These are phyloP conservation scores for Anorthoa munda DNA, from an alignment of 2,888 invertebrate species.

Conservation along the genomic window DNA sequence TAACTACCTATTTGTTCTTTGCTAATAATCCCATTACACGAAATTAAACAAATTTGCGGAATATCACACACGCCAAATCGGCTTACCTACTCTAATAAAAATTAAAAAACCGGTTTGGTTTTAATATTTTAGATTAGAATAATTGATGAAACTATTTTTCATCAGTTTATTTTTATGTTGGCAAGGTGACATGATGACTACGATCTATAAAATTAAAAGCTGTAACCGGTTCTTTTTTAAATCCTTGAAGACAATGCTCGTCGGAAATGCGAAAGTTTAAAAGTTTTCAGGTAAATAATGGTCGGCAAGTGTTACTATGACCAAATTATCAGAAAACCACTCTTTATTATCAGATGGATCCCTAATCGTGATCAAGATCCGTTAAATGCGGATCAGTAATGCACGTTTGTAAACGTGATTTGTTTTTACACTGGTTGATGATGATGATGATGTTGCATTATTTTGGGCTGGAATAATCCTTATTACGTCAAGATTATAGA, in stretches of 20 bases:
- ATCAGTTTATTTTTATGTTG: neutral
- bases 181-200: neutral
- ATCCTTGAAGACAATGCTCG: neutral
- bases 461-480: neutral
- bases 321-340: neutral
- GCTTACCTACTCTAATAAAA: too few species aligned
- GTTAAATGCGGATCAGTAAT: neutral
- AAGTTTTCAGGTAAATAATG: neutral
- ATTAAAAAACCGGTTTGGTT: neutral
- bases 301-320: neutral
- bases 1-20: slow-evolving; percentile 6
- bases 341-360: neutral
- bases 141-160: too few species aligned
- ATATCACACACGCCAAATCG: neutral
- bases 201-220: neutral
- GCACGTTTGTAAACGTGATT: neutral
- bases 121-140: neutral
- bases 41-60: neutral
- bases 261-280: neutral
- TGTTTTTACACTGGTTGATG: neutral
- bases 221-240: neutral
- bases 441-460: neutral
- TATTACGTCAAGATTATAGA: slow-evolving; percentile 11
- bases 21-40: neutral
- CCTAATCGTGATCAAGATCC: neutral